Evolutionary conservation across 2,797 vertebrate genomes (phyloP).

Genomic region (Parotocinclus haroldoi): DNA sequence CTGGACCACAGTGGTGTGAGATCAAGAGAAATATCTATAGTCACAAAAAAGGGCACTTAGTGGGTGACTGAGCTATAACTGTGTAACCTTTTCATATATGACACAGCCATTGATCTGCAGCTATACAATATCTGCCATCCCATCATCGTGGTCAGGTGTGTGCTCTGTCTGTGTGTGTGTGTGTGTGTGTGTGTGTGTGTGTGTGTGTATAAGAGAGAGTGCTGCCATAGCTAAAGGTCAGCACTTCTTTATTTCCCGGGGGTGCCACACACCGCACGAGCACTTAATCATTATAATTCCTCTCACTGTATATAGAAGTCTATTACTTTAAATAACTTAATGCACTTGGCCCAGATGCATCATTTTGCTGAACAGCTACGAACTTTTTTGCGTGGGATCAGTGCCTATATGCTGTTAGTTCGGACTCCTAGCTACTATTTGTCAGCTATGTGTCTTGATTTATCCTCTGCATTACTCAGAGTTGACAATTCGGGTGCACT

Average conservation of each 20-base stretch:
- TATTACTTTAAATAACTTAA: slow-evolving; percentile 40
- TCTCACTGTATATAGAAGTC: slow-evolving; percentile 23
- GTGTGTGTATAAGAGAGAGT: slow-evolving; percentile 13
- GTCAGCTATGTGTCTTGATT: no score
- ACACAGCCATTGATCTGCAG: slow-evolving; percentile 12
- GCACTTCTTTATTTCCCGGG: slow-evolving; percentile 41
- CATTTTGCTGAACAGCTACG: slow-evolving; percentile 16
- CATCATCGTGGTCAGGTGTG: slow-evolving; percentile 4
- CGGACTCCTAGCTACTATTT: no score
- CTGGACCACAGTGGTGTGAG: no score
- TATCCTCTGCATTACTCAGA: no score
- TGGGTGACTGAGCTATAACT: slow-evolving; percentile 39
- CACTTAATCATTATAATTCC: slow-evolving; percentile 39
- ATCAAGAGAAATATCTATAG: no score
- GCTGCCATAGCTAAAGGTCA: slow-evolving; percentile 30
- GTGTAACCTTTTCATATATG: slow-evolving; percentile 47
- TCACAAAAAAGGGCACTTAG: no score
- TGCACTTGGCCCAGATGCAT: slow-evolving; percentile 20
- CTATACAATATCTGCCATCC: slow-evolving; percentile 2
- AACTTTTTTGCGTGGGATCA: no score
- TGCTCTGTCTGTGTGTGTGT: slow-evolving; percentile 5
- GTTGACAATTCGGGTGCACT: no score
- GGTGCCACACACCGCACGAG: slow-evolving; percentile 28
- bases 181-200: slow-evolving; percentile 4
- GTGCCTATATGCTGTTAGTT: no score